Base-by-base conservation (phyloP, 2,888 invertebrate genomes). In the Eupithecia dodoneata region DNA sequence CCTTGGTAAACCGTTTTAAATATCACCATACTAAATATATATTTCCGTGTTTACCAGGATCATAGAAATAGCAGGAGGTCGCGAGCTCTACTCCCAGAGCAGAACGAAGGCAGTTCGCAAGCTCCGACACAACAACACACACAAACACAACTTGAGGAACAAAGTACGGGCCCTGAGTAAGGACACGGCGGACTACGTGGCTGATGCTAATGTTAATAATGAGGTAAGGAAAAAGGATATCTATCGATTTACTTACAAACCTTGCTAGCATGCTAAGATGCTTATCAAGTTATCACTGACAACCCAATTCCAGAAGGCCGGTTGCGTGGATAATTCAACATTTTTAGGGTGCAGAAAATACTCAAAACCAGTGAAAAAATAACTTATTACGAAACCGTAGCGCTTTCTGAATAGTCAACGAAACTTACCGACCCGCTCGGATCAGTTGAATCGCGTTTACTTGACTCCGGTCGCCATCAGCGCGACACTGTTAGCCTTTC, bases 11-110 rank as follows among this genome's bases (percentile, higher is more conserved):
- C 30, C 30, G 30, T 30, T 30, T 30, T 44, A 7, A 44, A 44
- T 6, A 44, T 44, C 44, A 44, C 44, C 7, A 4, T 55, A n/a
- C 15, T 3, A 41, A 3, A n/a, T 55, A 7, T 9, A 13, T 18
- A 5, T 18, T 47, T 70, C 10, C 45, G 67, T 79, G 79, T 84
- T 30, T 83, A 88, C 84, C 90, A 94, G 94, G 90, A 94, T 94
- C 88, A 94, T 94, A 91, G 94, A 94, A 88, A 97, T 97, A 90
- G 98, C 98, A 75, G 98, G 98, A 84, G 98, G 98, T 79, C 96
- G 98, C 78, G 98, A 98, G 92, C 96, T 98, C 81, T 98, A 97
- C 92, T 98, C 98, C 65, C 97, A 97, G 91, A 98, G 97, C 90
- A 95, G 97, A 86, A 97, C 97, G 87, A 97, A 97, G 93, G 97